Percentiles rank a stretch among this genome's conserved stretches.
These are phyloP conservation scores for Adoxophyes honmai DNA, from an alignment of 1,140 invertebrate genomes.

Conservation along the genomic window DNA sequence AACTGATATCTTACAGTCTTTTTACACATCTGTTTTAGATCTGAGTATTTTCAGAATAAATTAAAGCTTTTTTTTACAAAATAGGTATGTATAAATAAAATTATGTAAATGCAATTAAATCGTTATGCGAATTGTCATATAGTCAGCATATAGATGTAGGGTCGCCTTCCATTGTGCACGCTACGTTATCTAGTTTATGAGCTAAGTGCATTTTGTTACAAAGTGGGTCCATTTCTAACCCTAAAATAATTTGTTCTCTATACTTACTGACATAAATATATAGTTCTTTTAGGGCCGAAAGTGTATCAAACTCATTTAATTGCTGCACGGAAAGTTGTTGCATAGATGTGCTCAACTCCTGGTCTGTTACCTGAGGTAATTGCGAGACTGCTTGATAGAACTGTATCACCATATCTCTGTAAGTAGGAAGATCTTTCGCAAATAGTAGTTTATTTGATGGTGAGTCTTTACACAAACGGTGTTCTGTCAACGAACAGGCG, in stretches of 20 bases:
- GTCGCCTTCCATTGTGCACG: constrained; percentile 92
- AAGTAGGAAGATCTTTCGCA: constrained; percentile 95
- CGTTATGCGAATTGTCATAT: constrained; percentile 61
- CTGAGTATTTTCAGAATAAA: constrained; percentile 74
- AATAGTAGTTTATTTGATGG: constrained; percentile 96
- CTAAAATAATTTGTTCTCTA: constrained; percentile 92
- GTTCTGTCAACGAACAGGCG: constrained; percentile 92
- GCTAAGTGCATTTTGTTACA: constrained; percentile 93
- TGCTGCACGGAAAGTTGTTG: constrained; percentile 93
- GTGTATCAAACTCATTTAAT: constrained; percentile 91
- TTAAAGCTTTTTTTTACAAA: constrained; percentile 76
- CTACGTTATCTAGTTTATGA: constrained; percentile 93
- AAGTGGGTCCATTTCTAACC: constrained; percentile 87
- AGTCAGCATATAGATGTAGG: constrained; percentile 76
- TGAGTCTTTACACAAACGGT: constrained; percentile 94
- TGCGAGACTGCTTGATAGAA: constrained; percentile 92
- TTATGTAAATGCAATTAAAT: constrained; percentile 74
- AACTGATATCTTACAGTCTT: constrained; percentile 70
- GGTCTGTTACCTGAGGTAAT: constrained; percentile 92
- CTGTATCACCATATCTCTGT: constrained; percentile 90
- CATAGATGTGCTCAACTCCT: constrained; percentile 95
- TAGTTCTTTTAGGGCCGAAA: constrained; percentile 94
- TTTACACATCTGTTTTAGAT: constrained; percentile 61
- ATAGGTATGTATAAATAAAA: constrained; percentile 68
- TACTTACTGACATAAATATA: constrained; percentile 97